Conservation (phyloP, 2,797 vertebrate genomes). For the Chrysocyon brachyurus region DNA sequence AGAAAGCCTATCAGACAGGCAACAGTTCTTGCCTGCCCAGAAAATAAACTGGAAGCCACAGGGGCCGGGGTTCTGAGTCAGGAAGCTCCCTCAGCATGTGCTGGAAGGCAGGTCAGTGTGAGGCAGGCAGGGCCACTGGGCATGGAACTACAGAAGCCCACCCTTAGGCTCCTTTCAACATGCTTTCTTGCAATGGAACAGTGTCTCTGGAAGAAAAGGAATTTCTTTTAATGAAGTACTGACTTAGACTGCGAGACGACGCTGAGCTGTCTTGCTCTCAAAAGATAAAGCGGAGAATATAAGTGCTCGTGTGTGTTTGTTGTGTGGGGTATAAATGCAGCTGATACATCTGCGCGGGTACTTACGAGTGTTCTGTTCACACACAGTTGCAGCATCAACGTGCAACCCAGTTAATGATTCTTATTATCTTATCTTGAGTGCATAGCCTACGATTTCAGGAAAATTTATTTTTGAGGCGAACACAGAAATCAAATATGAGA, state of each 20-base stretch:
- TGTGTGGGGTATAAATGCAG: neutral
- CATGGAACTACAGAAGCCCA: conserved; percentile 30
- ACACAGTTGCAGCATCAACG: neutral
- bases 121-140: conserved; percentile 75
- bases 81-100: conserved; percentile 66
- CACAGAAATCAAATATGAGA: neutral
- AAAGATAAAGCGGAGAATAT: neutral
- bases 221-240: conserved; percentile 79
- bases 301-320: neutral
- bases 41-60: conserved; percentile 83
- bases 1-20: conserved; percentile 80
- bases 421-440: neutral
- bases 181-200: conserved; percentile 78
- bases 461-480: conserved; percentile 27
- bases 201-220: conserved; percentile 80
- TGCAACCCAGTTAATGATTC: neutral
- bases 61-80: conserved; percentile 71
- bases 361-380: neutral
- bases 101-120: conserved; percentile 79
- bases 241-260: neutral
- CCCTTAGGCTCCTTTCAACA: conserved; percentile 75
- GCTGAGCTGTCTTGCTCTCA: conserved; percentile 1
- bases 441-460: neutral
- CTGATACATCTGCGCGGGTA: neutral
- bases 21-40: conserved; percentile 79